Conservation (phyloP, 2,888 invertebrate genomes). For the Odontomyia ornata region DNA sequence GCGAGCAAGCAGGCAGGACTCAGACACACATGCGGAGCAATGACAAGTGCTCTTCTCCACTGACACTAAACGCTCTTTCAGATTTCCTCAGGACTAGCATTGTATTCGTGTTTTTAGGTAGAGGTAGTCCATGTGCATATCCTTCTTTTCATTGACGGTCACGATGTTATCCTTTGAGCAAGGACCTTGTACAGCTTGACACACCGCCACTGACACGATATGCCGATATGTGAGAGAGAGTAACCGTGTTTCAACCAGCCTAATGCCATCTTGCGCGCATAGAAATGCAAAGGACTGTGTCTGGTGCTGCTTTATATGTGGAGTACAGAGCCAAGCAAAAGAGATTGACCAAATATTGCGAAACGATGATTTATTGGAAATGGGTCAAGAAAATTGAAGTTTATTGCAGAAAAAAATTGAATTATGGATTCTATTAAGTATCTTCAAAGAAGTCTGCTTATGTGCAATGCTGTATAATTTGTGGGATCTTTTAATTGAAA, state of each 20-base stretch:
- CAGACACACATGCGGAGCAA: neutral
- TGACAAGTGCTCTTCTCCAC: constrained; percentile 20
- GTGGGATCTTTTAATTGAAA: too few relatives aligned
- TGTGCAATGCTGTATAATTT: too few relatives aligned
- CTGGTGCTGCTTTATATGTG: neutral
- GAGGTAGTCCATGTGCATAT: constrained; percentile 38
- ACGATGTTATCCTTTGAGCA: constrained; percentile 40
- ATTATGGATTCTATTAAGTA: too few relatives aligned
- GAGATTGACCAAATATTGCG: too few relatives aligned
- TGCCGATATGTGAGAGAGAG: constrained; percentile 3
- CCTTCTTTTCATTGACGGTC: constrained; percentile 39
- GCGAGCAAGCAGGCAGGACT: constrained; percentile 15
- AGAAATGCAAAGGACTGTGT: neutral
- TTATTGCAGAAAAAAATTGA: too few relatives aligned
- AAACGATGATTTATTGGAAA: too few relatives aligned
- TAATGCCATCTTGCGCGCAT: constrained; percentile 8
- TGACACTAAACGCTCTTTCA: constrained; percentile 29
- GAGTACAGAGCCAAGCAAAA: too few relatives aligned
- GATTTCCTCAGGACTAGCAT: constrained; percentile 13
- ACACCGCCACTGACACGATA: neutral
- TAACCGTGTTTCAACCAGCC: neutral
- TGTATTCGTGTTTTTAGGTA: neutral
- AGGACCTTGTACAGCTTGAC: constrained; percentile 35
- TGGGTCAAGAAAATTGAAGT: too few relatives aligned
- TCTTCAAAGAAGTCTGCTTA: too few relatives aligned